Percentiles rank a stretch among this genome's conserved stretches.
Evolutionary conservation across 2,888 invertebrate genomes (phyloP).

Genomic region (Heteropelma amictum): DNA sequence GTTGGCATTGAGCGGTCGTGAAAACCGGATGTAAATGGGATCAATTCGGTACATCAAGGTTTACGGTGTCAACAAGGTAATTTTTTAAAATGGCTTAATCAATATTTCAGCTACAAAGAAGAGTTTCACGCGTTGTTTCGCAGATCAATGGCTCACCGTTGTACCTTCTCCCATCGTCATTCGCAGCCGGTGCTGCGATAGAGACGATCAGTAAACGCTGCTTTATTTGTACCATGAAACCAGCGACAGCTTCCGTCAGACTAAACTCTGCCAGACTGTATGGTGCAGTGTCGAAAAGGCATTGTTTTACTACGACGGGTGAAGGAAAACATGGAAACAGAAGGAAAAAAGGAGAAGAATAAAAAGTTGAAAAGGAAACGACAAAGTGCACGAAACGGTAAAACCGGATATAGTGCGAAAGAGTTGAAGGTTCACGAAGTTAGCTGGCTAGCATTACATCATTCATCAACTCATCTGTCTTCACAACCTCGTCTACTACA

Average conservation of each 20-base stretch:
- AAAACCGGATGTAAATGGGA: too few species aligned
- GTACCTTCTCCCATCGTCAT: slow-evolving; percentile 13
- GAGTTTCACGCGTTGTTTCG: not conserved
- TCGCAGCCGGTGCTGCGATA: slow-evolving; percentile 13
- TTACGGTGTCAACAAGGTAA: too few species aligned
- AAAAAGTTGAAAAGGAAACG: not conserved
- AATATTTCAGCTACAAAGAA: too few species aligned
- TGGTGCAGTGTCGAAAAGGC: not conserved
- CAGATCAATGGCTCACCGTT: slow-evolving; percentile 10
- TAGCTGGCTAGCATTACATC: slow-evolving; percentile 16
- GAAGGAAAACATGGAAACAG: not conserved
- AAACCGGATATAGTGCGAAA: slow-evolving; percentile 11
- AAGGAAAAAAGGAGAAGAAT: not conserved
- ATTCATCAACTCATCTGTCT: slow-evolving; percentile 6
- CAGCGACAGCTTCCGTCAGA: slow-evolving; percentile 11
- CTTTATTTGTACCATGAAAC: slow-evolving; percentile 22
- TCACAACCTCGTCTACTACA: not conserved
- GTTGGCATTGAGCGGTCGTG: too few species aligned
- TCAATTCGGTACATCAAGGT: too few species aligned
- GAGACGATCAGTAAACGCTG: slow-evolving; percentile 1
- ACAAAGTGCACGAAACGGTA: slow-evolving; percentile 5
- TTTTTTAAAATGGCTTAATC: too few species aligned
- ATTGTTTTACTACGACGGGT: not conserved
- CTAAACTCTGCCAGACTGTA: slow-evolving; percentile 16
- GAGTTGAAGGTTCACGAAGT: slow-evolving; percentile 18